These are phyloP conservation scores for Drosophila pallidifrons DNA, from an alignment of 1,140 invertebrate genomes.

Conservation along the genomic window DNA sequence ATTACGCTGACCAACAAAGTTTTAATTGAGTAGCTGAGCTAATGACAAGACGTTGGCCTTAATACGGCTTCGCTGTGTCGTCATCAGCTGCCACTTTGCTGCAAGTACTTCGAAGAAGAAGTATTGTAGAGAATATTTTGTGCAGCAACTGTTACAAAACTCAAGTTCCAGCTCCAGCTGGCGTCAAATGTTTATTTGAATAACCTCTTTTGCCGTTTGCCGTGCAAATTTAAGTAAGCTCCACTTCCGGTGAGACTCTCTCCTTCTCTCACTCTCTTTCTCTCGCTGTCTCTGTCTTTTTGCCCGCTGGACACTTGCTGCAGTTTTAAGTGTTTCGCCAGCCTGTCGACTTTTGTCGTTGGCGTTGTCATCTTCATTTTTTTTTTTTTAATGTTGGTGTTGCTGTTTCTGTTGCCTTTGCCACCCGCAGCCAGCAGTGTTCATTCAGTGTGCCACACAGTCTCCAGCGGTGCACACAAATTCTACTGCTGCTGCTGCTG, in stretches of 20 bases:
- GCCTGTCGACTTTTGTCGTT: constrained; percentile 73
- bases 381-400: too few relatives aligned
- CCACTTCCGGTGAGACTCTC: background rate
- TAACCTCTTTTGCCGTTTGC: constrained; percentile 34
- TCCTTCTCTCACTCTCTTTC: background rate
- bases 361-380: constrained; percentile 29
- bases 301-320: constrained; percentile 64
- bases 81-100: background rate
- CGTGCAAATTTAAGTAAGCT: constrained; percentile 47
- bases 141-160: constrained; percentile 24
- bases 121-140: constrained; percentile 39
- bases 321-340: constrained; percentile 69
- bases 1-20: constrained; percentile 36
- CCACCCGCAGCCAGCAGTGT: background rate
- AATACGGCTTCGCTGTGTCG: background rate
- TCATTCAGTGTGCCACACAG: constrained; percentile 8
- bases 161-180: constrained; percentile 9
- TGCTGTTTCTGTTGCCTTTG: background rate
- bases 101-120: background rate
- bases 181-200: constrained; percentile 56
- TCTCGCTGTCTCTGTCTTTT: background rate
- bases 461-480: constrained; percentile 46
- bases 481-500: constrained; percentile 55
- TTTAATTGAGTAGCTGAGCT: constrained; percentile 16
- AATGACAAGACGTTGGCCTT: constrained; percentile 9